A percentile compares a stretch with the other conserved stretches of the same genome.
phyloP scores from a whole-genome alignment of 92 coral and sea anemone species.

The Scolanthus callimorphus region DNA sequence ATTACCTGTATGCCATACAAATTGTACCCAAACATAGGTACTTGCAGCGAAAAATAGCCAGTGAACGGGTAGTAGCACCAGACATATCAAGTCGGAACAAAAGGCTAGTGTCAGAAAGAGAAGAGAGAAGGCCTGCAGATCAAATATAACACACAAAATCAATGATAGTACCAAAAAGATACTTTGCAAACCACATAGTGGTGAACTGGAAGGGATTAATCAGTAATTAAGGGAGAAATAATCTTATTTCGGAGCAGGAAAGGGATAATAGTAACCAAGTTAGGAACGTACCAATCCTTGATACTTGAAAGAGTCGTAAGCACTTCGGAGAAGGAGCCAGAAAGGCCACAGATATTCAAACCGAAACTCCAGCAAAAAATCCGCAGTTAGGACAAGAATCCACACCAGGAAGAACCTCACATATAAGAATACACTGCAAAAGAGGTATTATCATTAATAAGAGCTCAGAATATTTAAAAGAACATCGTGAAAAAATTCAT shows the following conservation, averaged over 20 bases:
- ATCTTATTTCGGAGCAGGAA: too few species aligned
- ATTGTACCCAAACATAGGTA: constrained; percentile 99
- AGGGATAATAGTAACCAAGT: background rate
- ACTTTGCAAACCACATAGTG: too few species aligned
- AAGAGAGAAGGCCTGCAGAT: constrained; percentile 88
- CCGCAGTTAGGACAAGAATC: constrained; percentile 97
- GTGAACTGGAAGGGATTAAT: too few species aligned
- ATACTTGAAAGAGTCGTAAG: constrained; percentile 98
- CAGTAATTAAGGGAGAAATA: too few species aligned
- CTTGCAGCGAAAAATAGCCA: constrained; percentile 99
- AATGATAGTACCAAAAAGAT: too few species aligned
- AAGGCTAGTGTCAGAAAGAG: constrained; percentile 93
- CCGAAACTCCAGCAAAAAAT: constrained; percentile 98
- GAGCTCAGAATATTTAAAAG: constrained; percentile 19
- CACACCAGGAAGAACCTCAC: constrained; percentile 97
- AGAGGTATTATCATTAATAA: constrained; percentile 29
- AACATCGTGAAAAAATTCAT: constrained; percentile 6
- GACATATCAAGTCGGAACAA: constrained; percentile 92
- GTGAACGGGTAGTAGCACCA: constrained; percentile 90
- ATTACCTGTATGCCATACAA: constrained; percentile 99
- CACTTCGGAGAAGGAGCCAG: constrained; percentile 97
- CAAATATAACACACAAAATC: too few species aligned
- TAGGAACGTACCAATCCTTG: constrained; percentile 89
- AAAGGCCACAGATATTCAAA: constrained; percentile 99
- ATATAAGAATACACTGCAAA: constrained; percentile 89